These are phyloP conservation scores for Cepaea nemoralis DNA, from an alignment of 1,140 invertebrate species.

Conservation along the genomic window DNA sequence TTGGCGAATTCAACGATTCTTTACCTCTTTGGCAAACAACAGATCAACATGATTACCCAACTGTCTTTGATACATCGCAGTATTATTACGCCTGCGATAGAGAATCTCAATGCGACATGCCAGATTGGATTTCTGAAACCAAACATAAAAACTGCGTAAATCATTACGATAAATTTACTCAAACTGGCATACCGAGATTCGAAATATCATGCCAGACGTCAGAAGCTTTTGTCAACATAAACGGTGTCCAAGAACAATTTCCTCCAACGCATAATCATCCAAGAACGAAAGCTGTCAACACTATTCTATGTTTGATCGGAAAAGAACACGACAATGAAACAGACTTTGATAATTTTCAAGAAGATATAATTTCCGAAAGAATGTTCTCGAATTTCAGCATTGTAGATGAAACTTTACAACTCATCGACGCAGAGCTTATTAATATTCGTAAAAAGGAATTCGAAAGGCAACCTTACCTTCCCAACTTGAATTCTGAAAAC, in stretches of 20 bases:
- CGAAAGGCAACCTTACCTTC: not conserved
- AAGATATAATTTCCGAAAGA: not conserved
- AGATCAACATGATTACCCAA: no score
- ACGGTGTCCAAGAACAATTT: not conserved
- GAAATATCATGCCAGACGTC: slow-evolving; percentile 32
- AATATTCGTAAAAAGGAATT: not conserved
- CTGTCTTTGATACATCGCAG: not conserved
- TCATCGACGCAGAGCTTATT: slow-evolving; percentile 12
- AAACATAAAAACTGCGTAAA: not conserved
- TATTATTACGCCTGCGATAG: slow-evolving; percentile 20
- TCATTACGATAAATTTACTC: slow-evolving; percentile 16
- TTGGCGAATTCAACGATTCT: no score
- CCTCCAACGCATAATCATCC: no score
- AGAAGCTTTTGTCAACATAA: not conserved
- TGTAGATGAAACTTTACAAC: slow-evolving; percentile 24
- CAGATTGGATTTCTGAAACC: not conserved
- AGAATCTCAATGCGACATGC: not conserved
- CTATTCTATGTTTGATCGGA: slow-evolving; percentile 1
- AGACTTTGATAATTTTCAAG: not conserved
- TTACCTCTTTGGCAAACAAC: no score
- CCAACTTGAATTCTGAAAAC: no score
- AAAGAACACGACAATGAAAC: not conserved
- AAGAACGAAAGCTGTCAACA: slow-evolving; percentile 19
- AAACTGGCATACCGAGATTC: slow-evolving; percentile 15
- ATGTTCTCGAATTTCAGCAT: not conserved